Conservation (phyloP, 2,797 vertebrate species). For the Molossus molossus region DNA sequence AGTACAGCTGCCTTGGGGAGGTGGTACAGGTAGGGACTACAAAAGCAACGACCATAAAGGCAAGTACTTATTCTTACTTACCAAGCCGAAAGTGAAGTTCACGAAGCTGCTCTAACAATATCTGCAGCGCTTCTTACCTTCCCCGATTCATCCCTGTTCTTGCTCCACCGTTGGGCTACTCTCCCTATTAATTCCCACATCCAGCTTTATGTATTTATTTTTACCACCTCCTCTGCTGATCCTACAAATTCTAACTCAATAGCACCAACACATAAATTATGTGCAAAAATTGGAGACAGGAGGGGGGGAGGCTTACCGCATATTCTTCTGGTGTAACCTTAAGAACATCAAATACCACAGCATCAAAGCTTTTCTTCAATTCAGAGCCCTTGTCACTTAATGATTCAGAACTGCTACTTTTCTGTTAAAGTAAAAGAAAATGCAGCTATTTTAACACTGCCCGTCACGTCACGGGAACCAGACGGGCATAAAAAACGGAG, state of each 20-base stretch:
- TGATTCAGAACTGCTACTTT: conserved; percentile 98
- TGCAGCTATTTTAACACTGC: conserved; percentile 39
- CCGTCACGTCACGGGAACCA: not conserved
- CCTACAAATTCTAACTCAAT: not conserved
- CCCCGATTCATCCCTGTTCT: not conserved
- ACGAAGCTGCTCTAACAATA: not conserved
- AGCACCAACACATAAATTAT: not conserved
- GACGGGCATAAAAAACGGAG: not conserved
- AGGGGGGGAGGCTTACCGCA: conserved; percentile 93
- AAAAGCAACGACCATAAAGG: not conserved
- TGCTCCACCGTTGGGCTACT: not conserved
- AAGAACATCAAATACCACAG: conserved; percentile 98
- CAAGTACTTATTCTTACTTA: not conserved
- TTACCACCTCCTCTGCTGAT: not conserved
- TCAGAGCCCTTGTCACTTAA: conserved; percentile 97
- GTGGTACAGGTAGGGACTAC: not conserved
- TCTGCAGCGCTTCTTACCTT: not conserved
- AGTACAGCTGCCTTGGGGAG: not conserved
- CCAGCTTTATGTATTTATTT: not conserved
- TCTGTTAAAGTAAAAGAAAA: conserved; percentile 90
- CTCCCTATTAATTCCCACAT: not conserved
- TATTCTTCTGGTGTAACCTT: conserved; percentile 99
- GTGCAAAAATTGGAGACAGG: not conserved
- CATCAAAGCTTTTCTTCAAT: conserved; percentile 99
- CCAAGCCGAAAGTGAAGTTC: not conserved